Base-by-base conservation (phyloP, 1,140 invertebrate species). In the Drosophila sp. region DNA sequence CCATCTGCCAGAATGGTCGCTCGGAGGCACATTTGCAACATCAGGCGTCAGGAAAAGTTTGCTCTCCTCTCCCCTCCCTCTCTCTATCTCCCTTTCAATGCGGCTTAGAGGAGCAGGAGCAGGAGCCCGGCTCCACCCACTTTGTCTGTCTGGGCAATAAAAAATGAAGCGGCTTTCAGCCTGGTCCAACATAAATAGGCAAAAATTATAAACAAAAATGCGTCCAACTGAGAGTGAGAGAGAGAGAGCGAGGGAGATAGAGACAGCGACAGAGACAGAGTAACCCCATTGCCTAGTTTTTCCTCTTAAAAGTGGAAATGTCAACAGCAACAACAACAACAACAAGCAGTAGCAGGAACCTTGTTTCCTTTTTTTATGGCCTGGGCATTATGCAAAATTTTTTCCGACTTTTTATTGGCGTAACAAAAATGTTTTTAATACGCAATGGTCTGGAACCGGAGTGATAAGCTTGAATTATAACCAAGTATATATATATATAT, bases 401-500 rank as follows among this genome's bases (percentile, higher is more conserved):
- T 70, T 83, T 72, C 66, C 76, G 72, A 79, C 67, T 89, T 89
- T 87, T 87, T 87, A 87, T 87, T 87, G 84, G 84, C 84, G 84
- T 84, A 80, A 89, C 84, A 87, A 84, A 87, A 87, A 87, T 89
- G 84, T 87, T 87, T 87, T 87, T 87, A 89, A 87, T 87, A 87
- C 84, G 84, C 84, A 87, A 87, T 87, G 84, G 84, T 87, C 84
- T 87, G 84, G 84, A 87, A 87, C 84, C 76, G 71, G 77, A 83
- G 84, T 87, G 84, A 87, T 87, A 87, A 87, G 84, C 80, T 58
- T 75, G 67, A 89, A 83, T 83, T 77, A 78, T 79, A 83, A 58
- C 66, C 50, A 70, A 70, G 54, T 38, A 41, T 33, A 40, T 25
- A 40, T 23, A 58, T 58, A 17, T 30, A 27, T 64, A 58, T 55